These are phyloP conservation scores for Prunella himalayana DNA, from an alignment of 2,113 vertebrate species.

Conservation along the genomic window DNA sequence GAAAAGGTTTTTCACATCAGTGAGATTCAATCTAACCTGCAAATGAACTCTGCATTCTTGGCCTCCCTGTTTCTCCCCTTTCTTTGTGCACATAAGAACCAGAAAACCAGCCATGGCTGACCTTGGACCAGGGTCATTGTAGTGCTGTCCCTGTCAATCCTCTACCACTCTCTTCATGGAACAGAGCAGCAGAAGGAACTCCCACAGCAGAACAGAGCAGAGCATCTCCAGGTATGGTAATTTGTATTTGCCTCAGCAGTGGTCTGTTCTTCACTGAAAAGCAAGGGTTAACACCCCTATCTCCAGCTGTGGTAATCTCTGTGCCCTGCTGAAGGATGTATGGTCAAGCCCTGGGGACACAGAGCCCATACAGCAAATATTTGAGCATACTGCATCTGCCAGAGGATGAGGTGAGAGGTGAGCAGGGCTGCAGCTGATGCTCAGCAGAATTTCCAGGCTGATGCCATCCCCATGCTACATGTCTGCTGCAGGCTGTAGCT, in stretches of 20 bases:
- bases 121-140: neutral
- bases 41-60: neutral
- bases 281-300: neutral
- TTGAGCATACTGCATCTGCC: neutral
- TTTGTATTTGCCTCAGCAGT: neutral
- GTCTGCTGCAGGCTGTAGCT: neutral
- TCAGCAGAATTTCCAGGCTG: neutral
- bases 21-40: neutral
- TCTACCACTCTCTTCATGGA: neutral
- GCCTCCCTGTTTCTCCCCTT: neutral
- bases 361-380: neutral
- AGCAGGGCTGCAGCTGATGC: neutral
- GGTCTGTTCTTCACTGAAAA: neutral
- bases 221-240: rapidly evolving
- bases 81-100: neutral
- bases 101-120: neutral
- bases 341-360: neutral
- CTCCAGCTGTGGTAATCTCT: neutral
- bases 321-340: neutral
- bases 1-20: neutral
- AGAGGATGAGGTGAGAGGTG: neutral
- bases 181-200: neutral
- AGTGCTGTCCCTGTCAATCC: neutral
- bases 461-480: neutral
- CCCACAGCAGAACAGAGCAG: rapidly evolving